Evolutionary conservation across 1,140 invertebrate genomes (phyloP).

Genomic region (Hyphantria cunea): DNA sequence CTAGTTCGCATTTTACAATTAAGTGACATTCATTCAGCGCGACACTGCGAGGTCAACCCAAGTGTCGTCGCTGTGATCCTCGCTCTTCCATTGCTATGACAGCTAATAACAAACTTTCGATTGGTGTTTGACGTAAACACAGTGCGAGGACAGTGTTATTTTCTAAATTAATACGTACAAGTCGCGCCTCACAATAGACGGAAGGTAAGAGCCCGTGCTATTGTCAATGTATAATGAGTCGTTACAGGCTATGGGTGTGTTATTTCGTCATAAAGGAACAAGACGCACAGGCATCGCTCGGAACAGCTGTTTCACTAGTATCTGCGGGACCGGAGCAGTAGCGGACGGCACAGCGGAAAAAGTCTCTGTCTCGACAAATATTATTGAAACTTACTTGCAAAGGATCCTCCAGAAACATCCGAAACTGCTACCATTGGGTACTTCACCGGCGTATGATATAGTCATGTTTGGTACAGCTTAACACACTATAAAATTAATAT

Average conservation of each 20-base stretch:
- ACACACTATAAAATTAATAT: conserved; percentile 71
- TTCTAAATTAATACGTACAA: conserved; percentile 43
- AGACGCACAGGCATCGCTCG: conserved; percentile 17
- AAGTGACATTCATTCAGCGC: conserved; percentile 51
- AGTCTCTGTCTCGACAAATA: conserved; percentile 31
- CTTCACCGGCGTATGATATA: conserved; percentile 93
- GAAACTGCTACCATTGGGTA: conserved; percentile 94
- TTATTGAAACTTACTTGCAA: conserved; percentile 86
- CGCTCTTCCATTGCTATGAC: conserved; percentile 33
- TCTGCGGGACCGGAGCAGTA: conserved; percentile 31
- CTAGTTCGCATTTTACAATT: conserved; percentile 36
- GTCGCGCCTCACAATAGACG: conserved; percentile 49
- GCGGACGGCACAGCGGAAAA: conserved; percentile 34
- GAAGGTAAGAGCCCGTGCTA: conserved; percentile 37
- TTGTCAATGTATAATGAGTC: conserved; percentile 45
- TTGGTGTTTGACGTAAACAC: conserved; percentile 39
- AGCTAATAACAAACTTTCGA: conserved; percentile 46
- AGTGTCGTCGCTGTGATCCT: conserved; percentile 25
- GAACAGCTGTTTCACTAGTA: conserved; percentile 38
- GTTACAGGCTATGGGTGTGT: conserved; percentile 39
- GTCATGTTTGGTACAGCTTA: conserved; percentile 85
- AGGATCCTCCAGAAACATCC: conserved; percentile 95
- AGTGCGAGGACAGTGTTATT: conserved; percentile 29
- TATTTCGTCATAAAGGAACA: conserved; percentile 46
- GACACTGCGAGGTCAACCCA: conserved; percentile 45